A percentile compares a stretch with the other conserved stretches of the same genome.
These are phyloP conservation scores for Myotis yumanensis DNA, from an alignment of 2,113 vertebrate genomes.

Conservation along the genomic window DNA sequence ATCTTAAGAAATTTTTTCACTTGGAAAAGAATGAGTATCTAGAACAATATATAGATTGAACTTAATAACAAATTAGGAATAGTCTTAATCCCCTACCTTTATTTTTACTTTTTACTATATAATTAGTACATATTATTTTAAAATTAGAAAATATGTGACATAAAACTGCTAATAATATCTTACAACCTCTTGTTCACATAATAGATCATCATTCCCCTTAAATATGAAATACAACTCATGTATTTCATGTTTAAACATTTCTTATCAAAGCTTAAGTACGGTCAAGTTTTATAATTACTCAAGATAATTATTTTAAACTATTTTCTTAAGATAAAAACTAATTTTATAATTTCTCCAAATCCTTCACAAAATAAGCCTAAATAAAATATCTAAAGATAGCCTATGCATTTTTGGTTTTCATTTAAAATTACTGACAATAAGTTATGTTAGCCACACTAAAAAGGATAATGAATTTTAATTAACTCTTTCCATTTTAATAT, in stretches of 20 bases:
- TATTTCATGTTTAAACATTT: conserved; percentile 35
- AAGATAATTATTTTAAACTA: background rate
- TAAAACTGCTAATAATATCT: conserved; percentile 16
- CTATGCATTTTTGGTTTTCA: conserved; percentile 3
- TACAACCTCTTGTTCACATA: background rate
- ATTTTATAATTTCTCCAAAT: conserved; percentile 13
- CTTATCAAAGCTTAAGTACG: conserved; percentile 3
- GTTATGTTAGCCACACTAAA: background rate
- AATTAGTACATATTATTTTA: background rate
- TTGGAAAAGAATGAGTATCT: background rate
- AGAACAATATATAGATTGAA: conserved; percentile 9
- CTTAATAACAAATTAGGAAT: conserved; percentile 13
- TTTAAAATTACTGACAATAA: conserved; percentile 37
- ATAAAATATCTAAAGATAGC: background rate
- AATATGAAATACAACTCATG: background rate
- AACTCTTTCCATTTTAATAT: conserved; percentile 1
- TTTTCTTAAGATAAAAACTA: background rate
- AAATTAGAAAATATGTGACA: conserved; percentile 1
- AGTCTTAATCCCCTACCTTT: background rate
- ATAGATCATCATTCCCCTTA: background rate
- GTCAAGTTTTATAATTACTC: conserved; percentile 2
- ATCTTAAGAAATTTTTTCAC: background rate
- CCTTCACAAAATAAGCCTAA: conserved; percentile 4
- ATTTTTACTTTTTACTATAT: background rate
- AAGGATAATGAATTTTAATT: background rate